phyloP scores from a whole-genome alignment of 1,140 invertebrate species.

The Mycetomoellerius zeteki region DNA sequence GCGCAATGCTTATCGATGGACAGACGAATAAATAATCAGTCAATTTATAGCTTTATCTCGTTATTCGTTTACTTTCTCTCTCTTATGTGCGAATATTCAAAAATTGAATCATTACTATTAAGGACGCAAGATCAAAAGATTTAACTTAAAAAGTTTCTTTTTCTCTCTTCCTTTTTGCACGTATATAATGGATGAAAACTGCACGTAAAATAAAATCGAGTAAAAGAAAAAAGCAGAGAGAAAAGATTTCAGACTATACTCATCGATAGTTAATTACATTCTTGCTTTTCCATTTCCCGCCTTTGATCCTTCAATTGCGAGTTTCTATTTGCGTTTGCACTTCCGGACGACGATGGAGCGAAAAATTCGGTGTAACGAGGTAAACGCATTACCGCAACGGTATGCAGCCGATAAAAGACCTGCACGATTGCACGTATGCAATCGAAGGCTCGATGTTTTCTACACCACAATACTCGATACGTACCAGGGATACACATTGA shows the following conservation, averaged over 20 bases:
- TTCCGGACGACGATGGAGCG: background rate
- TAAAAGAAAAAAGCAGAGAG: background rate
- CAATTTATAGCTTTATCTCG: slow-evolving; percentile 30
- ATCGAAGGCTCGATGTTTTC: slow-evolving; percentile 27
- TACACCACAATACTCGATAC: background rate
- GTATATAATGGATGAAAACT: background rate
- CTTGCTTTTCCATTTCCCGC: background rate
- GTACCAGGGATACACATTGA: background rate
- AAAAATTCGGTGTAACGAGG: slow-evolving; percentile 60
- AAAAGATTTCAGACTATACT: background rate
- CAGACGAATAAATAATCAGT: slow-evolving; percentile 46
- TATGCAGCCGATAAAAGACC: slow-evolving; percentile 63
- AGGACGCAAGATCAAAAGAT: background rate
- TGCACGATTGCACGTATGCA: slow-evolving; percentile 48
- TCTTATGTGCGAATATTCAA: background rate
- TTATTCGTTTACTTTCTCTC: background rate
- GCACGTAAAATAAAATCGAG: background rate
- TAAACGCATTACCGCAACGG: slow-evolving; percentile 36
- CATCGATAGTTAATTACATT: background rate
- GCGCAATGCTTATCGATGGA: background rate
- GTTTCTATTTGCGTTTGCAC: slow-evolving; percentile 17
- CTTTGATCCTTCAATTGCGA: background rate
- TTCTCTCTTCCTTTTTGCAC: background rate
- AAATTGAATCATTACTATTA: background rate
- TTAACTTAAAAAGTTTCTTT: background rate